Percentiles rank a stretch among this genome's conserved stretches.
Conservation (phyloP, 2,888 invertebrate genomes). For the Merodon equestris region DNA sequence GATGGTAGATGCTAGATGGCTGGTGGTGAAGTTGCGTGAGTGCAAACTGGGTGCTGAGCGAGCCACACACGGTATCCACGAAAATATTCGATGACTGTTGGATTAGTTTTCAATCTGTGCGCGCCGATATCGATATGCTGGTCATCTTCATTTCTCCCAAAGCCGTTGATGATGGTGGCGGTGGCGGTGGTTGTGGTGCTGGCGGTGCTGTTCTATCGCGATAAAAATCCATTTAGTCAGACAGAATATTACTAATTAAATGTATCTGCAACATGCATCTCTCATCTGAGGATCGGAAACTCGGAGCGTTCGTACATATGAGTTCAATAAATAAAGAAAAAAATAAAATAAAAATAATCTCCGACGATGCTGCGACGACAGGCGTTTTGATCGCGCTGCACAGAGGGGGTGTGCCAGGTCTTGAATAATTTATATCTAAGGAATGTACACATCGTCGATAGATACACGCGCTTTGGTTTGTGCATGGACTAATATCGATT, state of each 20-base stretch:
- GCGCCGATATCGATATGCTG: slow-evolving; percentile 62
- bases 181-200: no score
- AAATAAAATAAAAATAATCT: slow-evolving; percentile 67
- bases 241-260: slow-evolving; percentile 71
- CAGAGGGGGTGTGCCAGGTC: slow-evolving; percentile 26
- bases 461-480: slow-evolving; percentile 40
- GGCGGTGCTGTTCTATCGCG: slow-evolving; percentile 48
- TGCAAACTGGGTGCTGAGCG: slow-evolving; percentile 49
- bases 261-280: slow-evolving; percentile 70
- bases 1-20: background rate
- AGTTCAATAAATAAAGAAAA: no score
- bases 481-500: slow-evolving; percentile 67
- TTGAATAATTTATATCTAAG: slow-evolving; percentile 42
- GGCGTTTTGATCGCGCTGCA: slow-evolving; percentile 39
- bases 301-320: slow-evolving; percentile 11
- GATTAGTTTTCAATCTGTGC: slow-evolving; percentile 65
- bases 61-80: slow-evolving; percentile 37
- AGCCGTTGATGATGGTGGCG: slow-evolving; percentile 10
- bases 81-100: slow-evolving; percentile 64
- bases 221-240: slow-evolving; percentile 66
- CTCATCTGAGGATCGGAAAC: slow-evolving; percentile 36
- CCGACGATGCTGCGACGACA: slow-evolving; percentile 68
- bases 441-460: slow-evolving; percentile 11
- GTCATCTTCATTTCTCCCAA: slow-evolving; percentile 64
- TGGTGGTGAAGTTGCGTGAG: slow-evolving; percentile 55